Evolutionary conservation across 2,888 invertebrate genomes (phyloP).

Genomic region (Nudaria mundana): DNA sequence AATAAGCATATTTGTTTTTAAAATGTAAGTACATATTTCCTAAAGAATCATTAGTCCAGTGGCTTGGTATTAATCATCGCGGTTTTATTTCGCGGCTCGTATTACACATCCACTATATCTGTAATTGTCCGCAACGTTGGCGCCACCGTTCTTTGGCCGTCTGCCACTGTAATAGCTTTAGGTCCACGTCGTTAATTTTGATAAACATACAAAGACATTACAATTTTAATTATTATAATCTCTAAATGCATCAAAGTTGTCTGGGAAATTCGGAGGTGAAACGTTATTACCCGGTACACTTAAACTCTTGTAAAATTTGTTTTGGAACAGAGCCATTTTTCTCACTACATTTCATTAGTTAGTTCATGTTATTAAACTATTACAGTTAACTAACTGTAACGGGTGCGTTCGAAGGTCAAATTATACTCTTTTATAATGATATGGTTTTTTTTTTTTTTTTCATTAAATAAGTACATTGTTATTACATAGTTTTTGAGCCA

Average conservation of each 20-base stretch:
- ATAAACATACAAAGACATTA: constrained; percentile 48
- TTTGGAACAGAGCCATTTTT: constrained; percentile 50
- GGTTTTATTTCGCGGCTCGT: constrained; percentile 62
- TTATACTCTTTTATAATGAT: constrained; percentile 30
- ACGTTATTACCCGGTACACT: constrained; percentile 34
- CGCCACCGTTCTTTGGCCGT: constrained; percentile 68
- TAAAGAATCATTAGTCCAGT: constrained; percentile 40
- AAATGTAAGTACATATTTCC: constrained; percentile 40
- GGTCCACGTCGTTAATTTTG: constrained; percentile 55
- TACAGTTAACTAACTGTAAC: no score
- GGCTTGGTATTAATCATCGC: constrained; percentile 58
- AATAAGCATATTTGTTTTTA: constrained; percentile 15
- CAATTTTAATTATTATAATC: constrained; percentile 42
- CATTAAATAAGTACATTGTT: no score
- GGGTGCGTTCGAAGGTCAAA: constrained; percentile 22
- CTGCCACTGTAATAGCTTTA: constrained; percentile 61
- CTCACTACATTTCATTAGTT: constrained; percentile 16
- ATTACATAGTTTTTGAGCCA: no score
- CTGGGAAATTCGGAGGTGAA: constrained; percentile 36
- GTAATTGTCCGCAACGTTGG: constrained; percentile 64
- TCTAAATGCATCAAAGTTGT: constrained; percentile 40
- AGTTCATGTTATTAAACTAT: neutral
- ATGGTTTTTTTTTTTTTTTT: no score
- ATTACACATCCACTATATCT: constrained; percentile 59
- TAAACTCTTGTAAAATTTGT: constrained; percentile 34